Percentiles rank a stretch among this genome's conserved stretches.
These are phyloP conservation scores for Heloderma charlesbogerti DNA, from an alignment of 2,113 vertebrate genomes.

Conservation along the genomic window DNA sequence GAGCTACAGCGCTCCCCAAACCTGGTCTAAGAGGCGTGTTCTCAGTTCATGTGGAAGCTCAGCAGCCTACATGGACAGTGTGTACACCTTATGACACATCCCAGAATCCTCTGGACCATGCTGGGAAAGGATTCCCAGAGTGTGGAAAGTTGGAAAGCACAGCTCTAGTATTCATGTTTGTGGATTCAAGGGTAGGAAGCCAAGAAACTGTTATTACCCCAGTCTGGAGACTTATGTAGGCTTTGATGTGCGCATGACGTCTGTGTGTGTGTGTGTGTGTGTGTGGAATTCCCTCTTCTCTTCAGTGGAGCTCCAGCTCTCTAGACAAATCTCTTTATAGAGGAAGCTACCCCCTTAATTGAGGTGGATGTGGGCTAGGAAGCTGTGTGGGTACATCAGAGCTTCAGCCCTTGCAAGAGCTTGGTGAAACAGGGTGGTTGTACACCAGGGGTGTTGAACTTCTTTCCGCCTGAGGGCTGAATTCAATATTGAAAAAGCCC, in stretches of 20 bases:
- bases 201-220: too few relatives aligned
- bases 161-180: background rate
- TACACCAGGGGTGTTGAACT: background rate
- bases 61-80: background rate
- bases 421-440: background rate
- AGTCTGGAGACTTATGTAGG: background rate
- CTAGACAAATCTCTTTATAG: background rate
- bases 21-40: background rate
- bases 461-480: too few relatives aligned
- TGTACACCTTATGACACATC: background rate
- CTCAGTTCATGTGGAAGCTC: too few relatives aligned
- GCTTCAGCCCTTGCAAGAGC: background rate
- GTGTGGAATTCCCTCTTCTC: background rate
- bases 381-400: background rate
- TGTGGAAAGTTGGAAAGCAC: background rate
- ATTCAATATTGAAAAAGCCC: too few relatives aligned
- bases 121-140: background rate
- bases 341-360: background rate
- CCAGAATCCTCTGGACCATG: background rate
- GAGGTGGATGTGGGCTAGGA: background rate
- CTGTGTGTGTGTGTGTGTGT: background rate
- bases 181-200: background rate
- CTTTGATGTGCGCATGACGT: background rate
- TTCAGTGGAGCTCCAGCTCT: background rate
- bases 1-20: background rate